Evolutionary conservation across 2,888 invertebrate species (phyloP).

Genomic region (Corythucha ciliata): DNA sequence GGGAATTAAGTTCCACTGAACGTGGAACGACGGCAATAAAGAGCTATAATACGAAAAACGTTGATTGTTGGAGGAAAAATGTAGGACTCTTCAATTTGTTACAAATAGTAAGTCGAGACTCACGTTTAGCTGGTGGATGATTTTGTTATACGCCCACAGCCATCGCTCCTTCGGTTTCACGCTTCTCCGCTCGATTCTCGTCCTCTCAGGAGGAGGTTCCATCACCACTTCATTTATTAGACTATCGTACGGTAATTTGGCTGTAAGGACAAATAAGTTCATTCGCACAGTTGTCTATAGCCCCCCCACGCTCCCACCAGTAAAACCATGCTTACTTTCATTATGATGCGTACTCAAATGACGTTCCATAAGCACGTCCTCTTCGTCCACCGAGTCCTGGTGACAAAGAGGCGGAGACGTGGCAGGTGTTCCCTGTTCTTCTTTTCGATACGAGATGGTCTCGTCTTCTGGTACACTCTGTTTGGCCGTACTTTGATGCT

Average conservation of each 20-base stretch:
- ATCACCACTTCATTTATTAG: constrained; percentile 28
- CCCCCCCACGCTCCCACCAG: not conserved
- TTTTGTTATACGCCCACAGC: constrained; percentile 94
- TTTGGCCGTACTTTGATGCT: not conserved
- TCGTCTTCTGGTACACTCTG: no score
- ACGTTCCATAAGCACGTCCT: constrained; percentile 13
- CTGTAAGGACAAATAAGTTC: not conserved
- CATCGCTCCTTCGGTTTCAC: constrained; percentile 71
- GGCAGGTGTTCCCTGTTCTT: constrained; percentile 44
- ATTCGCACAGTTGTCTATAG: not conserved
- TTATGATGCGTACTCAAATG: not conserved
- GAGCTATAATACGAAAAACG: no score
- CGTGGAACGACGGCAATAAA: no score
- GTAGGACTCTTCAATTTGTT: no score
- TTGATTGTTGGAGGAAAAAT: no score
- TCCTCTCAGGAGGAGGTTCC: no score
- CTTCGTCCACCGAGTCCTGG: constrained; percentile 24
- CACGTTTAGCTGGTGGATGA: constrained; percentile 87
- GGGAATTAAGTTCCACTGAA: no score
- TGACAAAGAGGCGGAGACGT: constrained; percentile 28
- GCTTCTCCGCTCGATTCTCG: not conserved
- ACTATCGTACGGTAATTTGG: not conserved
- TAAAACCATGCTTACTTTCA: not conserved
- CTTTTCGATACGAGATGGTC: constrained; percentile 24
- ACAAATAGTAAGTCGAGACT: no score